These are phyloP conservation scores for Pristis pectinata DNA, from an alignment of 2,797 vertebrate species.

Conservation along the genomic window DNA sequence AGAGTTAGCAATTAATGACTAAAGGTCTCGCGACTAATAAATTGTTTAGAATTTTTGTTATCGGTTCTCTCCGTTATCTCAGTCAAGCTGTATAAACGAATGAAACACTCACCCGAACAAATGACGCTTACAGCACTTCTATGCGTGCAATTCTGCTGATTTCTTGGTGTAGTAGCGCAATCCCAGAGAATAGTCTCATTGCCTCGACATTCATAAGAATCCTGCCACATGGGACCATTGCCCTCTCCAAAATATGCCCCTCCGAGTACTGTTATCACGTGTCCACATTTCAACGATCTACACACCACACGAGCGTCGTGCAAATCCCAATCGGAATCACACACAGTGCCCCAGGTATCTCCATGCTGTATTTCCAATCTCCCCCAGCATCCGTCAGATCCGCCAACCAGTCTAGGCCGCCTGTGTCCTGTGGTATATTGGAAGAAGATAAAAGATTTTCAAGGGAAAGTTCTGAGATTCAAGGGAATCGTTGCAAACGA, in stretches of 20 bases:
- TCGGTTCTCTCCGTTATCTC: too few relatives aligned
- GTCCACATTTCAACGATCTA: conserved; percentile 55
- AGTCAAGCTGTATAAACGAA: not conserved
- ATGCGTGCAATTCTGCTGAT: conserved; percentile 45
- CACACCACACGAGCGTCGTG: conserved; percentile 58
- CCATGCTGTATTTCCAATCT: conserved; percentile 45
- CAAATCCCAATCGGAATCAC: conserved; percentile 55
- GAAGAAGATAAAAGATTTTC: too few relatives aligned
- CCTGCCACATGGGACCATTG: conserved; percentile 49
- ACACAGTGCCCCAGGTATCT: conserved; percentile 51
- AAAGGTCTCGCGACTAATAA: too few relatives aligned
- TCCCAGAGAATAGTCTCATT: conserved; percentile 48
- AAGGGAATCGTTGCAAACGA: too few relatives aligned
- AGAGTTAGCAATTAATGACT: too few relatives aligned
- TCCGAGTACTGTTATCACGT: conserved; percentile 45
- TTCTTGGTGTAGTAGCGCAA: conserved; percentile 45
- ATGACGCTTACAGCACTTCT: conserved; percentile 46
- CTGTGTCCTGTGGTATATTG: not conserved
- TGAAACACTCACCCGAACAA: conserved; percentile 49
- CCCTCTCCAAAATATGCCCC: conserved; percentile 47
- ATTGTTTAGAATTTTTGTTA: too few relatives aligned
- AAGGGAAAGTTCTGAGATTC: too few relatives aligned
- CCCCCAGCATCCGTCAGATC: conserved; percentile 29
- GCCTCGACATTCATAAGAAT: conserved; percentile 55
- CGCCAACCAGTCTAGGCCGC: not conserved